A percentile compares a stretch with the other conserved stretches of the same genome.
These are phyloP conservation scores for Amphiura filiformis DNA, from an alignment of 35 echinoderm and acorn worm species.

Conservation along the genomic window DNA sequence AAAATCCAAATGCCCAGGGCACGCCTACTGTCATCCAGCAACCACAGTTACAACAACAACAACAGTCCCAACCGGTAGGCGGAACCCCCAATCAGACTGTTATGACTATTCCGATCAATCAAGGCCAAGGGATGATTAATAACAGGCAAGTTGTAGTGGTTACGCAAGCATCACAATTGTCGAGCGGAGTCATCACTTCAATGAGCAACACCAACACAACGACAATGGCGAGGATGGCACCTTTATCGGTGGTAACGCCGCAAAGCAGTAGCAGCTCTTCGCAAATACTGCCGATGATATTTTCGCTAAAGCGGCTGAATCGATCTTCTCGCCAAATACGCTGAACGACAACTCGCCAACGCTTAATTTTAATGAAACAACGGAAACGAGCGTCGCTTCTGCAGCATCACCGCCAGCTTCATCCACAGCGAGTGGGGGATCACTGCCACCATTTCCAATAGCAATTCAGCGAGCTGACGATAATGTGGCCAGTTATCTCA, in stretches of 20 bases:
- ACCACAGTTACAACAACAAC: constrained; percentile 37
- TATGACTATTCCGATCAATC: constrained; percentile 23
- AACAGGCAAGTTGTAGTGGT: too few species aligned
- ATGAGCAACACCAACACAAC: not conserved
- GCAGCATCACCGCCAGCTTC: not conserved
- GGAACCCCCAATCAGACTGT: constrained; percentile 2
- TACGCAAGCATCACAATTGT: not conserved
- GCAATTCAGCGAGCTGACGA: not conserved
- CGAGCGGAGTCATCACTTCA: not conserved
- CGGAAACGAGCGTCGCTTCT: not conserved
- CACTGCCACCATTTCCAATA: not conserved
- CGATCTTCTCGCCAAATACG: constrained; percentile 57
- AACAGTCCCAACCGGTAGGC: constrained; percentile 2
- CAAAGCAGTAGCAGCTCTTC: not conserved
- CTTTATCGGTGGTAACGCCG: not conserved
- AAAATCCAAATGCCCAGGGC: constrained; percentile 31
- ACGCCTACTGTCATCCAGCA: constrained; percentile 34
- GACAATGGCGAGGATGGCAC: not conserved
- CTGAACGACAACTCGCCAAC: constrained; percentile 30
- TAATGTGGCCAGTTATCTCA: not conserved
- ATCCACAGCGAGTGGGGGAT: not conserved
- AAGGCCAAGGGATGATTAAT: not conserved
- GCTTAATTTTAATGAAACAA: constrained; percentile 29
- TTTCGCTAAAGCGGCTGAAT: constrained; percentile 70
- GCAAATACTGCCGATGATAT: constrained; percentile 50